Evolutionary conservation across 2,113 vertebrate species (phyloP), one percentile per base, ranked within the genome.

Genomic region (Tragulus kanchil): DNA sequence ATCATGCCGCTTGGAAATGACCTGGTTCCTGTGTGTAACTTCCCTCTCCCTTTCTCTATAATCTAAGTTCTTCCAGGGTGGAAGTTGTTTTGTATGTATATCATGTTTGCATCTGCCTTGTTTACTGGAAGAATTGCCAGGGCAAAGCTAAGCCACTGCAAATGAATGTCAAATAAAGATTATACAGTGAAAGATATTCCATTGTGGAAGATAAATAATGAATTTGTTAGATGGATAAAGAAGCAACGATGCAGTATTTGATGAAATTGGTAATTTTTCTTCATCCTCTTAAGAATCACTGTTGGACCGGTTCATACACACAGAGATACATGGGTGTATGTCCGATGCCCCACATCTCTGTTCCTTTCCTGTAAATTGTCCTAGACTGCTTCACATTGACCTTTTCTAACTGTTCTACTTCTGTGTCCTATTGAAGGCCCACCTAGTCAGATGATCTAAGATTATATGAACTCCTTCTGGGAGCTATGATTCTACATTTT

Each of bases 1-100:
- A 5, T 6, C 3, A 16, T 5, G 17, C 8, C n/a, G 3, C 13
- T n/a, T 13, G 28, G 50, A 26, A 16, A 36, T 6, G 7, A 2
- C 17, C 28, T 42, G 15, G 1, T 25, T 26, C 84, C 17, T 67
- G 9, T 64, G 9, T 42, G 25, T 59, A 21, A 21, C 19, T 31
- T 17, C 0, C 65, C 7, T 10, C 16, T 64, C 45, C 13, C 6
- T 8, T 5, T 10, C 14, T 23, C 7, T 16, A 3, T 6, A 13
- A 11, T 3, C 4, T 36, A 3, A 9, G 79, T 26, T 26, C 45
- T 42, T 50, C 8, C 54, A 84, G 28, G 64, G 21, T 10, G 31
- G 15, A 7, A 50, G 3, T 17, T 50, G 82, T 85, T 6, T 50
- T 19, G 7, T 14, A 8, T 45, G 31, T 17, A 5, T 25, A 2